Percentiles rank a stretch among this genome's conserved stretches.
Conservation (phyloP, 1,140 invertebrate genomes). For the Vollenhovia emeryi region DNA sequence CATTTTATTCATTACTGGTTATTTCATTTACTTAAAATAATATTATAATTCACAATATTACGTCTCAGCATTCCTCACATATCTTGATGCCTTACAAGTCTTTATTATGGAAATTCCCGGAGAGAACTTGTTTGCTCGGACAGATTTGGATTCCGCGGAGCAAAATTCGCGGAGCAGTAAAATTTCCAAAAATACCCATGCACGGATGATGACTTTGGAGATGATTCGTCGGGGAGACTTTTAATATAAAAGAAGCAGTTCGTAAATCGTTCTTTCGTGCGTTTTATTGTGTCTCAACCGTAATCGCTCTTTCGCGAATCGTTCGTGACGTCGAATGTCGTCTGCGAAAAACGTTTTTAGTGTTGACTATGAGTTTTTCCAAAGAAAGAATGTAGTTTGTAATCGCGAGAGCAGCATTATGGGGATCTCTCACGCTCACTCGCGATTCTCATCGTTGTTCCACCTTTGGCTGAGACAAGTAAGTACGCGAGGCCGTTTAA, state of each 20-base stretch:
- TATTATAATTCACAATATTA: slow-evolving; percentile 2
- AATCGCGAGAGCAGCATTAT: slow-evolving; percentile 47
- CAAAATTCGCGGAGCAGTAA: neutral
- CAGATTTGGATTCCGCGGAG: neutral
- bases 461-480: slow-evolving; percentile 2
- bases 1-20: neutral
- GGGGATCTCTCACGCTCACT: slow-evolving; percentile 52
- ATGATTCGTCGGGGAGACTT: neutral
- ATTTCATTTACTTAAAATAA: neutral
- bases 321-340: neutral
- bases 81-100: neutral
- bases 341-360: neutral
- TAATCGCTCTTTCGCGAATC: neutral
- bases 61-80: neutral
- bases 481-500: slow-evolving; percentile 22
- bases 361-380: neutral
- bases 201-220: neutral
- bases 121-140: neutral
- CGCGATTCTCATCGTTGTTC: slow-evolving; percentile 41
- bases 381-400: slow-evolving; percentile 31
- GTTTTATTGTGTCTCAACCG: neutral
- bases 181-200: neutral
- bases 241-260: neutral
- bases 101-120: neutral
- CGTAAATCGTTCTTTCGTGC: slow-evolving; percentile 23